A percentile compares a stretch with the other conserved stretches of the same genome.
phyloP scores from a whole-genome alignment of 1,140 invertebrate species.

The Vanessa atalanta region DNA sequence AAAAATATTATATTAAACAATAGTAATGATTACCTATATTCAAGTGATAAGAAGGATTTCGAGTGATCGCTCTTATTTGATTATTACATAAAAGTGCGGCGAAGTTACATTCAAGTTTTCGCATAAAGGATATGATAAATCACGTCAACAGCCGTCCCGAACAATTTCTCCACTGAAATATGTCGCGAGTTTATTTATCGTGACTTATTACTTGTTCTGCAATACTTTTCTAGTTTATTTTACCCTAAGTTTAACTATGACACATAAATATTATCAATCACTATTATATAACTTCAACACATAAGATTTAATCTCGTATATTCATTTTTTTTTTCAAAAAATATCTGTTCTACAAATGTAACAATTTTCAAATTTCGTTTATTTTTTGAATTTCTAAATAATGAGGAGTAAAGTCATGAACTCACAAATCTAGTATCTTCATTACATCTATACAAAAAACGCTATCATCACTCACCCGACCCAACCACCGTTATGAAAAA shows the following conservation, averaged over 20 bases:
- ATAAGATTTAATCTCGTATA: no score
- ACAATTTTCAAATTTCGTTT: no score
- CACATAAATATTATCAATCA: background rate
- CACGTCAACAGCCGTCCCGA: slow-evolving; percentile 15
- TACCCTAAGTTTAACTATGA: background rate
- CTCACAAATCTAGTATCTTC: no score
- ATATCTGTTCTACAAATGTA: no score
- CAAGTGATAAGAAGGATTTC: background rate
- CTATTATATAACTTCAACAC: background rate
- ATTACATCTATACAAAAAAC: no score
- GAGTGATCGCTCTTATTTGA: background rate
- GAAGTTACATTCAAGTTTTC: slow-evolving; percentile 7
- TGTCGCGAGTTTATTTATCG: background rate
- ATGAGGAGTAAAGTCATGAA: no score
- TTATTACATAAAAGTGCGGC: background rate
- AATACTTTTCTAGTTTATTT: background rate
- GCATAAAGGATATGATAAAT: slow-evolving; percentile 22
- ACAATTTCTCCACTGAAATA: slow-evolving; percentile 12
- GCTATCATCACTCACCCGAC: no score
- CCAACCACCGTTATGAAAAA: slow-evolving; percentile 9
- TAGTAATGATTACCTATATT: background rate
- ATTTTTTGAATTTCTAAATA: no score
- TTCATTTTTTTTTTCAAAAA: no score
- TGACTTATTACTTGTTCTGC: background rate
- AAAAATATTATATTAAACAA: background rate